Base-by-base conservation (phyloP, 2,888 invertebrate species). In the Chrysopilus asiliformis region DNA sequence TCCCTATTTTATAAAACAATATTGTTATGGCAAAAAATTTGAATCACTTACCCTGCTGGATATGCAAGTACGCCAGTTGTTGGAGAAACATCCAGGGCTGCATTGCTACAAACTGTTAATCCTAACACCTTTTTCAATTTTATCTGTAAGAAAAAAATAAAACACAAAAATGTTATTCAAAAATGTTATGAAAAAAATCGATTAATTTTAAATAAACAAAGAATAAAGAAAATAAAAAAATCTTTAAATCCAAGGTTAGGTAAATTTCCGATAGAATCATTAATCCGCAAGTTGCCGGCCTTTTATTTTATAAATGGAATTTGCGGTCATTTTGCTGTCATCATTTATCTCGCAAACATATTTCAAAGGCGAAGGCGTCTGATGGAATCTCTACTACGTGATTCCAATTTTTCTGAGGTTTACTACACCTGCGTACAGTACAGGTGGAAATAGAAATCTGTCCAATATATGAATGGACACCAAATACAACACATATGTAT, bases 41-140 rank as follows among this genome's bases (percentile, higher is more conserved):
- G n/a, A n/a, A n/a, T n/a, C 36, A 74, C 86, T 83, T 64, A 94
- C 94, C 94, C 94, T 51, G 94, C 94, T 39, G 94, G 91, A 73
- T 95, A 95, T 13, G 93, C 93, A 51, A 95, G 77, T 39, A 82
- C 71, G 55, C 91, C 90, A 43, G 81, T 80, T 57, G 79, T 78
- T 20, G 81, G 77, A 58, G 93, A 87, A 58, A 82, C 86, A 65
- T 83, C 85, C 50, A 95, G 71, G 15, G 89, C 86, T 47, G 93
- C 86, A 70, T 91, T 93, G 61, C 80, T 86, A 57, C 81, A 74
- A 40, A 91, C 89, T n/a, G 94, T 94, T 55, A 94, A 73, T 47
- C 95, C 95, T 53, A 94, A 72, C 40, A 95, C 91, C 55, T 79
- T 76, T 71, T 95, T 94, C 64, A 95, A 73, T 62, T 89, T 89